Percentiles rank a stretch among this genome's conserved stretches.
Evolutionary conservation across 2,113 vertebrate species (phyloP).

Genomic region (Callithrix jacchus): DNA sequence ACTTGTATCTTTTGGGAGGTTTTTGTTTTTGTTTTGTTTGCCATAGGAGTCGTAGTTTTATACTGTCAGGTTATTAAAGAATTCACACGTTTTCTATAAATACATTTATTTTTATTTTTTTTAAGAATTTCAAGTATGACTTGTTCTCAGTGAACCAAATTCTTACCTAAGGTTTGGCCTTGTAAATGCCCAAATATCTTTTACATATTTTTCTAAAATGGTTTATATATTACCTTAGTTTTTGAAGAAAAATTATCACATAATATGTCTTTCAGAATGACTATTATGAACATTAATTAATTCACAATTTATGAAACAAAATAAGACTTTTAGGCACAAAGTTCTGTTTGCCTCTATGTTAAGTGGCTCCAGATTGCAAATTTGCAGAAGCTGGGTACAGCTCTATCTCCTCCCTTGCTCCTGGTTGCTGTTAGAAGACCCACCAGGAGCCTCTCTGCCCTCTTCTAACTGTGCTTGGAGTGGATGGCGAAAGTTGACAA

Average conservation of each 20-base stretch:
- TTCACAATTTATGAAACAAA: not conserved
- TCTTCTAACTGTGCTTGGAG: not conserved
- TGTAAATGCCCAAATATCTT: not conserved
- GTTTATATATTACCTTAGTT: not conserved
- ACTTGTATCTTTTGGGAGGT: not conserved
- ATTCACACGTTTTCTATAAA: not conserved
- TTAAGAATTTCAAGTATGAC: not conserved
- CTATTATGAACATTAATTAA: not conserved
- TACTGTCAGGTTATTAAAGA: not conserved
- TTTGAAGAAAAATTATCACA: not conserved
- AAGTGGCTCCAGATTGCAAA: not conserved
- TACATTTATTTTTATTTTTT: not conserved
- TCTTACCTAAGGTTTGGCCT: not conserved
- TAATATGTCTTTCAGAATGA: not conserved
- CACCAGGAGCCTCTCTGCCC: not conserved
- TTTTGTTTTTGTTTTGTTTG: not conserved
- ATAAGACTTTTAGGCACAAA: not conserved
- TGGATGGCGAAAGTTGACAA: too few species aligned
- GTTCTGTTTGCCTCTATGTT: not conserved
- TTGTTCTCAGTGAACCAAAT: not conserved
- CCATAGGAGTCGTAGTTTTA: not conserved
- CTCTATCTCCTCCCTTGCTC: not conserved
- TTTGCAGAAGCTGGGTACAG: not conserved
- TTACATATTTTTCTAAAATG: not conserved
- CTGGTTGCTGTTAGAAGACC: not conserved